Evolutionary conservation across 2,797 vertebrate species (phyloP).

Genomic region (Microhierax caerulescens): DNA sequence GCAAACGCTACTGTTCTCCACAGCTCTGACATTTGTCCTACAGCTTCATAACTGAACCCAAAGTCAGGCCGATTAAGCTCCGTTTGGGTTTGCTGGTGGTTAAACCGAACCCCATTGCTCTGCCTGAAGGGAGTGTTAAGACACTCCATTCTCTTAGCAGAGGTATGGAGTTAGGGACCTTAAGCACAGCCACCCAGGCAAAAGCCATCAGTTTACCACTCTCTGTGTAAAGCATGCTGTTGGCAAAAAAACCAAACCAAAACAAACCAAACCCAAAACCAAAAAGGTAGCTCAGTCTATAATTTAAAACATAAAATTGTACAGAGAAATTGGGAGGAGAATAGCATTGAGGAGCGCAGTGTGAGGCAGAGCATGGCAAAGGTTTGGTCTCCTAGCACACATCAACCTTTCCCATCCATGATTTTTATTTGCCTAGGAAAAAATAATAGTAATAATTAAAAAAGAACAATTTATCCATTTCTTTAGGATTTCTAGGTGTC

Average conservation of each 20-base stretch:
- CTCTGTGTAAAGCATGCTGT: not conserved
- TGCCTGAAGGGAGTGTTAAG: not conserved
- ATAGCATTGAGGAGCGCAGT: not conserved
- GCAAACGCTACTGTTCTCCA: not conserved
- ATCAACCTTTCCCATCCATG: not conserved
- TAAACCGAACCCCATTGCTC: not conserved
- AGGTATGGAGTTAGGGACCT: not conserved
- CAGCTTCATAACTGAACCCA: not conserved
- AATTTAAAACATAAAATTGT: not conserved
- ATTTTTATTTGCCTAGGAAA: not conserved
- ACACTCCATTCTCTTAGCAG: not conserved
- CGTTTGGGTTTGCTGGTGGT: not conserved
- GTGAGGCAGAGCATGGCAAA: not conserved
- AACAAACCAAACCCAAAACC: not conserved
- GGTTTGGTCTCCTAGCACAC: not conserved
- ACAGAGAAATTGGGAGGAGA: not conserved
- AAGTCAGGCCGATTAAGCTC: rapidly evolving
- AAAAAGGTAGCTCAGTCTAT: not conserved
- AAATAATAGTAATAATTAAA: no score
- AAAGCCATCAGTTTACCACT: not conserved
- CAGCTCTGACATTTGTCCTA: not conserved
- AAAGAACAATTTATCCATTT: not conserved
- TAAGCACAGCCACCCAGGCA: not conserved
- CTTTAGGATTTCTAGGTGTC: not conserved
- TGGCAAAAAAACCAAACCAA: not conserved